Evolutionary conservation across 2,797 vertebrate genomes (phyloP).

Genomic region (Hyperoplus lanceolatus): DNA sequence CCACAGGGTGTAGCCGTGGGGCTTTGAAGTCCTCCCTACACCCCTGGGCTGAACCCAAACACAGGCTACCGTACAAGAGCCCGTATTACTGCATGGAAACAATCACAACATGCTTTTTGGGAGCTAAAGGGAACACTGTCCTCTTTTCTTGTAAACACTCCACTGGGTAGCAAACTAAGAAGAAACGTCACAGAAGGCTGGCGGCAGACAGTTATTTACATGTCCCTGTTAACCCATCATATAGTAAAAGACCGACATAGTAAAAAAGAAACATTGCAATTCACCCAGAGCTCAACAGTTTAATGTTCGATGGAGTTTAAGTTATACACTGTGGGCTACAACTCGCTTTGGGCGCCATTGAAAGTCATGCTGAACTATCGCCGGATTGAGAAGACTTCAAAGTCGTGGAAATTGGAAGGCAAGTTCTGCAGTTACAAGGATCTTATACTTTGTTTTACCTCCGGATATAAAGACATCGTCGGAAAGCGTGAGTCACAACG

Average conservation of each 20-base stretch:
- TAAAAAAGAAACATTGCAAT: neutral
- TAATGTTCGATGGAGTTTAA: neutral
- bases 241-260: neutral
- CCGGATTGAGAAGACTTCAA: neutral
- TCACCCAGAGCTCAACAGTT: neutral
- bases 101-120: conserved; percentile 41
- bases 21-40: conserved; percentile 73
- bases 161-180: conserved; percentile 1
- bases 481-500: neutral
- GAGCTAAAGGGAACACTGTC: conserved; percentile 38
- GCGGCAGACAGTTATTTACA: neutral
- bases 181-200: neutral
- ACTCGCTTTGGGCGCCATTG: neutral
- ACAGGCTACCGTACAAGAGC: conserved; percentile 64
- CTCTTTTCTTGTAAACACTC: conserved; percentile 17
- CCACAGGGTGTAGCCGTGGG: conserved; percentile 78
- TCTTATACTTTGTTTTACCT: neutral
- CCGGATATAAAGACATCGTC: neutral
- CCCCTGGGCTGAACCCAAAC: conserved; percentile 66
- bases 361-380: neutral
- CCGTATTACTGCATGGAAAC: conserved; percentile 64
- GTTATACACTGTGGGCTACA: neutral
- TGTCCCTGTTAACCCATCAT: neutral
- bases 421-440: neutral
- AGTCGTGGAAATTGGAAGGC: neutral